Evolutionary conservation across 2,113 vertebrate species (phyloP), one percentile per base, ranked within the genome.

Genomic region (Ursus arctos): DNA sequence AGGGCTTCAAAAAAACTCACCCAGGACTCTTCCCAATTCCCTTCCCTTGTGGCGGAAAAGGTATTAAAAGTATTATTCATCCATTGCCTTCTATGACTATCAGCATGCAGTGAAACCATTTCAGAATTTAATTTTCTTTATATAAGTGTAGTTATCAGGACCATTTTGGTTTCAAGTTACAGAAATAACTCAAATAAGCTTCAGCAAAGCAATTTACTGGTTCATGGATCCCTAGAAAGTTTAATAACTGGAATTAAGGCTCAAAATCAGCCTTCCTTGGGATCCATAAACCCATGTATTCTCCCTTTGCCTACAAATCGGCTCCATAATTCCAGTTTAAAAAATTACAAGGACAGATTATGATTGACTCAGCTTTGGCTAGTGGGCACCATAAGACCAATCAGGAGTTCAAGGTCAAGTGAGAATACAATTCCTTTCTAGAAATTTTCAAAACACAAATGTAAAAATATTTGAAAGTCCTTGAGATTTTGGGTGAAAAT

Each of bases 211-310:
- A 92, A 89, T 96, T 96, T 89, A 51, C 61, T 96, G 83, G 89
- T 96, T 94, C 92, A 69, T 82, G 79, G 87, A 94, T 94, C 87
- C 65, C 87, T 95, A 86, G 86, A 92, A 97, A 95, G 67, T 76
- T 95, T 88, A 96, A 84, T 90, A 97, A 96, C 49, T 90, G 16
- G 83, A 97, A 94, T 94, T 88, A 97, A 93, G 61, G 11, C 83
- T 93, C 55, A 53, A 83, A 95, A 87, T 89, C 83, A 92, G 67
- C 61, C 86, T 92, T 91, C 21, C 80, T 81, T 96, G 13, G 81
- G 63, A 82, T 65, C 47, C 24, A 53, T 92, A 91, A 84, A 47
- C 55, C 65, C 43, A 65, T 76, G 80, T 33, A 87, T 53, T 93
- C 33, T 86, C 36, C 65, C 43, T 84, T 88, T 90, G 61, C 87